These are phyloP conservation scores for Sebastes glaucus DNA, from an alignment of 2,797 vertebrate species.

Conservation along the genomic window DNA sequence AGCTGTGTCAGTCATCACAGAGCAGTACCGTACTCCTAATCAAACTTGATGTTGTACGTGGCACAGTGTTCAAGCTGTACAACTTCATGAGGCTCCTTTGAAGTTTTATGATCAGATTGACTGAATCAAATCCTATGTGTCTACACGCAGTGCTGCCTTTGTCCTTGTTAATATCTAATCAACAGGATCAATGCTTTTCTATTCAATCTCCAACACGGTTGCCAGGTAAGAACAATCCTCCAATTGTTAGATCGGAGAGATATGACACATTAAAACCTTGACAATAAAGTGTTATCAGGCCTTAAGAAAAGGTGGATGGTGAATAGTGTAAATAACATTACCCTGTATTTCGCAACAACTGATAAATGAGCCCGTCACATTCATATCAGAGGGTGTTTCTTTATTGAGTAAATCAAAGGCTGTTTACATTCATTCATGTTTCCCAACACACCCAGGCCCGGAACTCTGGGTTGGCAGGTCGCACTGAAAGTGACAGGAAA, in stretches of 20 bases:
- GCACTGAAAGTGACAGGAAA: conserved; percentile 27
- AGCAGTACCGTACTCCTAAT: background rate
- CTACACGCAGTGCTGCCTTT: background rate
- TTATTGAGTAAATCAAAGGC: conserved; percentile 37
- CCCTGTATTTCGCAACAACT: conserved; percentile 15
- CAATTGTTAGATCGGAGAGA: background rate
- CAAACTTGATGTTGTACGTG: background rate
- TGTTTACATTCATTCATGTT: conserved; percentile 13
- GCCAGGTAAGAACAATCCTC: background rate
- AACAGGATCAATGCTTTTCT: background rate
- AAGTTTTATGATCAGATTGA: conserved; percentile 30
- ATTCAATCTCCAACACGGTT: background rate
- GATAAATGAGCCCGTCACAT: conserved; percentile 19
- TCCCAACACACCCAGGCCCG: conserved; percentile 13
- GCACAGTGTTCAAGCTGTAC: background rate
- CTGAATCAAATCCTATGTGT: background rate
- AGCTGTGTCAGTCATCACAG: background rate
- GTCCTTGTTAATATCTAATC: conserved; percentile 33
- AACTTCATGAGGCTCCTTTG: conserved; percentile 29
- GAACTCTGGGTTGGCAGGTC: background rate
- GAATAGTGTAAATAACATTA: background rate
- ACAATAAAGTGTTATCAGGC: conserved; percentile 5
- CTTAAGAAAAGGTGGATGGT: background rate
- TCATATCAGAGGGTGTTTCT: conserved; percentile 37
- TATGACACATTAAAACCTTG: conserved; percentile 3